Evolutionary conservation across 2,113 vertebrate genomes (phyloP), one percentile per base, ranked within the genome.

Genomic region (Apeltes quadracus): DNA sequence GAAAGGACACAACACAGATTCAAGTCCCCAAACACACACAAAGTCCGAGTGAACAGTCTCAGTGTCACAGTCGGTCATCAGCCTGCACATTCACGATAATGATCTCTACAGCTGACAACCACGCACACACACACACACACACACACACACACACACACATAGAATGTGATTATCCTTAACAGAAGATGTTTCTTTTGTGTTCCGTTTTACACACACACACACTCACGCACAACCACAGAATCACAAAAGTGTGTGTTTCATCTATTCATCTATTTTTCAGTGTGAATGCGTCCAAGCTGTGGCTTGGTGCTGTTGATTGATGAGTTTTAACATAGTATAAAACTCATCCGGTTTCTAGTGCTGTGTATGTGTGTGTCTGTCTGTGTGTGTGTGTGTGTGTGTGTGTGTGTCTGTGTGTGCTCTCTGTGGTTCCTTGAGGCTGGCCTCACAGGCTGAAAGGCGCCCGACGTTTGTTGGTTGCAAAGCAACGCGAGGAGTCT

Each of bases 251-350:
- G 7, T 48, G 48, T 3, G 14, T 74, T 71, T 80, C 55, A 78
- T 70, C 29, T 61, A 38, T 46, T 72, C 36, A 48, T 75, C 46
- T 22, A 1, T 57, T 68, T n/a, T 62, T 76, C 39, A 29, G 38
- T 44, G 29, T 64, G 58, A 75, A 65, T 41, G 48, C 57, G n/a
- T 51, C 73, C 50, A 6, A 39, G 20, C 62, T 48, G 56, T 61
- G 41, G 2, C 48, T 29, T 29, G 29, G 29, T 29, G 29, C 29
- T 29, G 29, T 68, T 81, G 81, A 83, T 86, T 69, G 58, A 75
- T 83, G 71, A 53, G 29, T n/a, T 50, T 12, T 22, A 36, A 66
- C 43, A 22, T 7, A 16, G 57, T 1, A 16, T n/a, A n/a, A n/a
- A n/a, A n/a, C n/a, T n/a, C n/a, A n/a, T n/a, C n/a, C n/a, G 57